These are phyloP conservation scores for Drosophila diplacantha DNA, from an alignment of 2,888 invertebrate species.

Conservation along the genomic window DNA sequence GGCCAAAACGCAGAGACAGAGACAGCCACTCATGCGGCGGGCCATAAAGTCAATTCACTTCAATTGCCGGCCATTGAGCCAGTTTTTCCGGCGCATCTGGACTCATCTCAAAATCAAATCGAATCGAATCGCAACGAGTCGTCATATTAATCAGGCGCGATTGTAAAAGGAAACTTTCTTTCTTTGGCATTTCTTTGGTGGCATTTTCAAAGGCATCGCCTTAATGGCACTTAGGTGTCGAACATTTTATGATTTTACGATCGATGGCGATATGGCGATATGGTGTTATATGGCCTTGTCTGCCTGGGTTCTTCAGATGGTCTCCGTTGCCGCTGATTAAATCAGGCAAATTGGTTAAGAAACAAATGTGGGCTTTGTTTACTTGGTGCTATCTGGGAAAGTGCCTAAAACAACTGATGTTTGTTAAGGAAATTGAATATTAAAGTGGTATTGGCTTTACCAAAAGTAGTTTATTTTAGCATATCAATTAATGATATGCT, in stretches of 20 bases:
- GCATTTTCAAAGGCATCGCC: conserved; percentile 29
- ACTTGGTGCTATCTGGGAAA: background rate
- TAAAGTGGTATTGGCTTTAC: background rate
- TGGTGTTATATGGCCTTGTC: conserved; percentile 21
- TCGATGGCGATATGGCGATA: conserved; percentile 16
- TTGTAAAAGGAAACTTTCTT: conserved; percentile 48
- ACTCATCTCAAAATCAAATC: conserved; percentile 50
- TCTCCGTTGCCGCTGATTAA: conserved; percentile 16
- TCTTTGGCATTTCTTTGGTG: conserved; percentile 21
- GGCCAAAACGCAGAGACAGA: conserved; percentile 61
- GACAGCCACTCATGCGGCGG: conserved; percentile 57
- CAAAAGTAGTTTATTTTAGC: background rate
- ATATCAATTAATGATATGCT: background rate
- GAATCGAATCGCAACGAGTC: conserved; percentile 54
- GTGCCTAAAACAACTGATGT: background rate
- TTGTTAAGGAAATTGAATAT: conserved; percentile 1
- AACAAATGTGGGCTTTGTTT: conserved; percentile 32
- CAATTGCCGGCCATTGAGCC: conserved; percentile 54
- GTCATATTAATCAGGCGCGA: conserved; percentile 47
- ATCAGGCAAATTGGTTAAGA: conserved; percentile 19
- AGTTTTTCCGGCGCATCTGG: conserved; percentile 54
- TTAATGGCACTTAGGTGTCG: conserved; percentile 54
- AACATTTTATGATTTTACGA: conserved; percentile 51
- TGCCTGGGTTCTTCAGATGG: conserved; percentile 3
- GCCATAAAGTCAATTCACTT: conserved; percentile 58